Percentiles rank a stretch among this genome's conserved stretches.
phyloP scores from a whole-genome alignment of 23 tunicate genomes.

The Botrylloides violaceus region DNA sequence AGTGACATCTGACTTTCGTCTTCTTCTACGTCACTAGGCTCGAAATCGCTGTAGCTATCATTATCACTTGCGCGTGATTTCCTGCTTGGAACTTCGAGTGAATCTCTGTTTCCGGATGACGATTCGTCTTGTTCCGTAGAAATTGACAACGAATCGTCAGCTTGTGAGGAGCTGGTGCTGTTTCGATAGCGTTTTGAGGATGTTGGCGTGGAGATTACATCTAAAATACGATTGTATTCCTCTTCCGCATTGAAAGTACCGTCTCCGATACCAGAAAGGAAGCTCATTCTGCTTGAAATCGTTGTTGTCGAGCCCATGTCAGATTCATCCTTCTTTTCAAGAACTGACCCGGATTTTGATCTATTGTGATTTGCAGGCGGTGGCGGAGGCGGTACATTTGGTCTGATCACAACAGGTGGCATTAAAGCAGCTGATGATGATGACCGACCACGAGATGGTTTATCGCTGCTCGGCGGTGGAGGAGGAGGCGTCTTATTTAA shows the following conservation, averaged over 20 bases:
- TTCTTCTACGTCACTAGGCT: constrained; percentile 46
- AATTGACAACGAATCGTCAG: not conserved
- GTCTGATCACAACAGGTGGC: not conserved
- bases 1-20: constrained; percentile 25
- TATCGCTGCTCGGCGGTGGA: constrained; percentile 23
- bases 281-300: constrained; percentile 9
- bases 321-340: not conserved
- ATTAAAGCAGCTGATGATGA: not conserved
- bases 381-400: constrained; percentile 17
- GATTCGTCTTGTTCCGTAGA: not conserved
- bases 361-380: constrained; percentile 7
- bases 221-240: constrained; percentile 6
- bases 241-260: not conserved
- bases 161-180: not conserved
- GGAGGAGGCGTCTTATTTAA: constrained; percentile 7
- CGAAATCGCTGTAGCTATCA: constrained; percentile 53
- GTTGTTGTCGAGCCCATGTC: not conserved
- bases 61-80: constrained; percentile 5
- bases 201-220: constrained; percentile 20
- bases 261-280: constrained; percentile 6
- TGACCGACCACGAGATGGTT: constrained; percentile 12
- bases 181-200: not conserved
- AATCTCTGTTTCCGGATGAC: constrained; percentile 30
- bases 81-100: constrained; percentile 51
- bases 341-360: constrained; percentile 1